phyloP scores from a whole-genome alignment of 2,888 invertebrate species.

The Eupithecia dodoneata region DNA sequence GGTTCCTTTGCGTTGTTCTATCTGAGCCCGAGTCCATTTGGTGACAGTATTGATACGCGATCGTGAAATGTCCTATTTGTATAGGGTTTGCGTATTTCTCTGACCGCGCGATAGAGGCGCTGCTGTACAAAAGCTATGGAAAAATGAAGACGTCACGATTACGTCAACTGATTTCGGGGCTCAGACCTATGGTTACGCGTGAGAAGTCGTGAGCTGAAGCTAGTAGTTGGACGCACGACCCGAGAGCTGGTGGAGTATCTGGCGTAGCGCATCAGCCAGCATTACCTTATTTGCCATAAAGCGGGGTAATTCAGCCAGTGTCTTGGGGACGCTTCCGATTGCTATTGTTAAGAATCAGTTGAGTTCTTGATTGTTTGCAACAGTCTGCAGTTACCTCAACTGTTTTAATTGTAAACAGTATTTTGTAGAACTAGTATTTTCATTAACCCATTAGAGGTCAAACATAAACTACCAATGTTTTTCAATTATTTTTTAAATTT shows the following conservation, averaged over 20 bases:
- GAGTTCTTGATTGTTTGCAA: background rate
- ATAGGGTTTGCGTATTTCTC: too few species aligned
- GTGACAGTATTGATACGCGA: too few species aligned
- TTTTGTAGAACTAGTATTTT: too few species aligned
- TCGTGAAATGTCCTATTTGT: too few species aligned
- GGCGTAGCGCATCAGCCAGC: background rate
- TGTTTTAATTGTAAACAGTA: background rate
- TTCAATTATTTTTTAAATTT: too few species aligned
- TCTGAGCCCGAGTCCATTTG: too few species aligned
- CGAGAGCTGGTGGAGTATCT: background rate
- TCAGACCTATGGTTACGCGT: background rate
- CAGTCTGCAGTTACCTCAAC: background rate
- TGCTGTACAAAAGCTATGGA: too few species aligned
- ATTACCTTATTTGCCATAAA: background rate
- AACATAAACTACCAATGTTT: too few species aligned
- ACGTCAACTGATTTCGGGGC: too few species aligned
- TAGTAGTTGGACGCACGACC: background rate
- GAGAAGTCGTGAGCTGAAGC: background rate
- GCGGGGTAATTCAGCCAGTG: background rate
- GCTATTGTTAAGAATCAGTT: background rate
- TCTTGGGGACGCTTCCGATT: background rate
- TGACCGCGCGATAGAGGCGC: too few species aligned
- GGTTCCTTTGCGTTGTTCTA: background rate
- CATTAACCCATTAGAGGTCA: too few species aligned
- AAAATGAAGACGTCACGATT: too few species aligned